Conservation (phyloP, 2,888 invertebrate species). For the Apamea epomidion region DNA sequence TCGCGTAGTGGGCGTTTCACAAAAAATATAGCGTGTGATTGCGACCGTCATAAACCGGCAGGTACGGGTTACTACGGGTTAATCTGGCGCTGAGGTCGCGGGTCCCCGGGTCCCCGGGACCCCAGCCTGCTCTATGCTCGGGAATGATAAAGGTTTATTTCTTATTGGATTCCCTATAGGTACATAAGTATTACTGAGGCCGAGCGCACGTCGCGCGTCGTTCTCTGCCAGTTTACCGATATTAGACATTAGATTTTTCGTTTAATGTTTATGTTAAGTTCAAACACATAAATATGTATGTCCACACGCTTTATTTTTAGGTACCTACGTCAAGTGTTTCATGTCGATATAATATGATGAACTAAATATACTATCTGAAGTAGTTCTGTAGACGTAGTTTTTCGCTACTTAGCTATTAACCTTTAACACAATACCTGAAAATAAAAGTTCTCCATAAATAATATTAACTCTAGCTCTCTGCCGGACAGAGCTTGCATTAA, state of each 20-base stretch:
- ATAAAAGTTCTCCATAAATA: neutral
- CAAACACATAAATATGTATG: neutral
- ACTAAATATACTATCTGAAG: neutral
- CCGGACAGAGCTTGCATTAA: neutral
- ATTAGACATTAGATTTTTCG: conserved; percentile 2
- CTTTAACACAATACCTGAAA: neutral
- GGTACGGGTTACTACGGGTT: conserved; percentile 56
- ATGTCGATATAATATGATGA: neutral
- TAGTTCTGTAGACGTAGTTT: neutral
- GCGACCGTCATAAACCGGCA: conserved; percentile 63
- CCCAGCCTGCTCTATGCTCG: conserved; percentile 22
- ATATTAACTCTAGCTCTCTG: neutral
- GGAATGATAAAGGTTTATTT: conserved; percentile 57
- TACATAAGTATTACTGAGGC: conserved; percentile 45
- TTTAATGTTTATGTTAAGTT: neutral
- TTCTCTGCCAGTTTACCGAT: conserved; percentile 16
- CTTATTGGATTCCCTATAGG: conserved; percentile 60
- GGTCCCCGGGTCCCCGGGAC: neutral
- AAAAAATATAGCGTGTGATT: conserved; percentile 60
- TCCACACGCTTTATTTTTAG: neutral
- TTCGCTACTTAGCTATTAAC: too few relatives aligned
- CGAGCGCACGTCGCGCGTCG: conserved; percentile 1
- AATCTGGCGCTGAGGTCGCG: conserved; percentile 36
- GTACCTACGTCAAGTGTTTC: neutral
- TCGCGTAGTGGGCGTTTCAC: conserved; percentile 30